These are phyloP conservation scores for Tursiops truncatus DNA, from an alignment of 2,113 vertebrate species.

Conservation along the genomic window DNA sequence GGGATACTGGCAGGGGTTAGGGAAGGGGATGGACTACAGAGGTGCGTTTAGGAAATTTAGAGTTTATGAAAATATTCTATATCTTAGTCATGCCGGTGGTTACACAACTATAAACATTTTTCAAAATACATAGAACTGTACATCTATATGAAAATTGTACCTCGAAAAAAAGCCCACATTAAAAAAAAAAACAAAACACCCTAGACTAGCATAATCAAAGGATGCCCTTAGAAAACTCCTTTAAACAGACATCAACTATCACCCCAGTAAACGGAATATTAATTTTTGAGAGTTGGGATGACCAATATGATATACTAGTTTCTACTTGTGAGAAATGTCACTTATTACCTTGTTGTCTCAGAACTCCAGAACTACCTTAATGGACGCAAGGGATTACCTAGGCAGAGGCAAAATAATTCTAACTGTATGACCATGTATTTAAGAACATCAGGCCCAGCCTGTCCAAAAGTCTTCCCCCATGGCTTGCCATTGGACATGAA, in stretches of 20 bases:
- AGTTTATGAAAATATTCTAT: not conserved
- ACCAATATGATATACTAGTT: not conserved
- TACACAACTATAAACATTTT: not conserved
- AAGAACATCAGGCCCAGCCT: not conserved
- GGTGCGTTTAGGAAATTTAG: not conserved
- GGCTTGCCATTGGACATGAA: not conserved
- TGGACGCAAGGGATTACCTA: not conserved
- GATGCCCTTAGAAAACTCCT: not conserved
- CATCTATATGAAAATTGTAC: not conserved
- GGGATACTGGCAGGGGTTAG: not conserved
- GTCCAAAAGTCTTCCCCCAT: not conserved
- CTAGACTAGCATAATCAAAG: not conserved
- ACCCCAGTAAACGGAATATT: not conserved
- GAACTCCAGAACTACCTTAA: not conserved
- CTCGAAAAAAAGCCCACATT: not conserved
- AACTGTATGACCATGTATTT: not conserved
- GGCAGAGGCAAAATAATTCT: not conserved
- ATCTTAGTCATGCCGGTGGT: not conserved
- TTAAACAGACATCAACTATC: not conserved
- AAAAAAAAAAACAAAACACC: not conserved
- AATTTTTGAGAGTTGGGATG: not conserved
- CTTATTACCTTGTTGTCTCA: not conserved
- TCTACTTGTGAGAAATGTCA: not conserved
- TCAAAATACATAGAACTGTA: not conserved
- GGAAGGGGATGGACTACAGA: not conserved